Percentiles rank a stretch among this genome's conserved stretches.
Evolutionary conservation across 2,888 invertebrate species (phyloP).

Genomic region (Habroteleia sp.): DNA sequence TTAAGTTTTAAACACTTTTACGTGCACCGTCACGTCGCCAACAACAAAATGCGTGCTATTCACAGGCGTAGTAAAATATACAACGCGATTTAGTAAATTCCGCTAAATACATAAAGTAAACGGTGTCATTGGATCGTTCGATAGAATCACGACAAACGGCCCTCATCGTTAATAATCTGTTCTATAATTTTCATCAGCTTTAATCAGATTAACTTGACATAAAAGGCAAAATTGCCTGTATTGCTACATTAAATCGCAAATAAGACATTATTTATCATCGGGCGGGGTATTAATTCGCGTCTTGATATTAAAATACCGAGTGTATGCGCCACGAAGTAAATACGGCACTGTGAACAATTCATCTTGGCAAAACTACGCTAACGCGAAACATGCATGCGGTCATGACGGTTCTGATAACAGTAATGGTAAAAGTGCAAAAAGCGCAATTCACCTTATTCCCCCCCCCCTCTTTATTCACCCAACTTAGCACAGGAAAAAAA

Average conservation of each 20-base stretch:
- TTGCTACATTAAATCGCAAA: slow-evolving; percentile 35
- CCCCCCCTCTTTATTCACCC: too few relatives aligned
- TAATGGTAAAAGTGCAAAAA: slow-evolving; percentile 66
- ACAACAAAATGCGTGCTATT: slow-evolving; percentile 2
- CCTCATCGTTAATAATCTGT: background rate
- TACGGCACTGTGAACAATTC: slow-evolving; percentile 49
- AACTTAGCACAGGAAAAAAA: too few relatives aligned
- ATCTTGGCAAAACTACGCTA: slow-evolving; percentile 54
- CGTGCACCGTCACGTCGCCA: slow-evolving; percentile 1
- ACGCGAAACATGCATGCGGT: slow-evolving; percentile 47
- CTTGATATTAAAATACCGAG: slow-evolving; percentile 48
- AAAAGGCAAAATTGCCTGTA: slow-evolving; percentile 21
- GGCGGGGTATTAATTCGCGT: slow-evolving; percentile 5
- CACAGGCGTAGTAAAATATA: slow-evolving; percentile 1
- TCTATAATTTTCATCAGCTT: slow-evolving; percentile 16
- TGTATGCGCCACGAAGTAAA: slow-evolving; percentile 42
- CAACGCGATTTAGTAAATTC: too few relatives aligned
- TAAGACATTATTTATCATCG: slow-evolving; percentile 50
- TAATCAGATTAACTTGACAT: slow-evolving; percentile 17
- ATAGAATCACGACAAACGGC: background rate
- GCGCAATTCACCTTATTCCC: slow-evolving; percentile 70
- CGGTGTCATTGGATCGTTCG: too few relatives aligned
- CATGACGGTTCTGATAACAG: slow-evolving; percentile 54
- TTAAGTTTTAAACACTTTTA: slow-evolving; percentile 15
- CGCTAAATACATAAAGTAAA: too few relatives aligned